Evolutionary conservation across 2,797 vertebrate genomes (phyloP).

Genomic region (Scarus forsteni): DNA sequence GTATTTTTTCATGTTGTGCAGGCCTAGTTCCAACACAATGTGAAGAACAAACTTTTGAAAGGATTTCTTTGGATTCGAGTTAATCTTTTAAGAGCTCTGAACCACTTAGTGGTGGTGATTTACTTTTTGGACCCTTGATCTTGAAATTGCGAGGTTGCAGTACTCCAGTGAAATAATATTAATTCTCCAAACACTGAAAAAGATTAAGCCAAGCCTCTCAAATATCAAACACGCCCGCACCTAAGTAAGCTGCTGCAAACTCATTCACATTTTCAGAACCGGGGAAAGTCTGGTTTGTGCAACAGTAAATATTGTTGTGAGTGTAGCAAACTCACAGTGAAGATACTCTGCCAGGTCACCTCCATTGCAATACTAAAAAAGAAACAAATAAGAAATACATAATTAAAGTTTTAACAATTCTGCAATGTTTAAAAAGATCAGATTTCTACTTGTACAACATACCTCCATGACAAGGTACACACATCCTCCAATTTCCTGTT

Average conservation of each 20-base stretch:
- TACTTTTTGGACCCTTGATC: constrained; percentile 24
- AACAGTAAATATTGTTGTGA: constrained; percentile 9
- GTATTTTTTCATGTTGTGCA: no score
- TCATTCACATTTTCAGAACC: constrained; percentile 25
- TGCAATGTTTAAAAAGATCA: neutral
- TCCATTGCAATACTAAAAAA: constrained; percentile 96
- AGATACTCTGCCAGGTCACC: constrained; percentile 98
- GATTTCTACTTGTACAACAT: constrained; percentile 68
- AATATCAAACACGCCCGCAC: constrained; percentile 12
- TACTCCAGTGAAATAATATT: constrained; percentile 40
- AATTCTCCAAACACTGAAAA: constrained; percentile 48
- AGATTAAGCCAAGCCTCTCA: constrained; percentile 43
- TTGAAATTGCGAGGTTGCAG: constrained; percentile 13
- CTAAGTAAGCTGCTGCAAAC: constrained; percentile 27
- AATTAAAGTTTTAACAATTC: neutral
- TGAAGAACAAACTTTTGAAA: neutral
- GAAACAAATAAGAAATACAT: constrained; percentile 36
- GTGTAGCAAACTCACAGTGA: constrained; percentile 89
- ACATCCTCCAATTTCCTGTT: constrained; percentile 93
- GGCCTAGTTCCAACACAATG: no score
- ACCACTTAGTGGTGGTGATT: constrained; percentile 26
- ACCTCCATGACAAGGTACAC: constrained; percentile 99
- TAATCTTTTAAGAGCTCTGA: constrained; percentile 39
- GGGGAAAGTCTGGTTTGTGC: constrained; percentile 4
- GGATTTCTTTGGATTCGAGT: constrained; percentile 17